Percentiles rank a stretch among this genome's conserved stretches.
Evolutionary conservation across 2,797 vertebrate genomes (phyloP).

Genomic region (Micrastur ruficollis): DNA sequence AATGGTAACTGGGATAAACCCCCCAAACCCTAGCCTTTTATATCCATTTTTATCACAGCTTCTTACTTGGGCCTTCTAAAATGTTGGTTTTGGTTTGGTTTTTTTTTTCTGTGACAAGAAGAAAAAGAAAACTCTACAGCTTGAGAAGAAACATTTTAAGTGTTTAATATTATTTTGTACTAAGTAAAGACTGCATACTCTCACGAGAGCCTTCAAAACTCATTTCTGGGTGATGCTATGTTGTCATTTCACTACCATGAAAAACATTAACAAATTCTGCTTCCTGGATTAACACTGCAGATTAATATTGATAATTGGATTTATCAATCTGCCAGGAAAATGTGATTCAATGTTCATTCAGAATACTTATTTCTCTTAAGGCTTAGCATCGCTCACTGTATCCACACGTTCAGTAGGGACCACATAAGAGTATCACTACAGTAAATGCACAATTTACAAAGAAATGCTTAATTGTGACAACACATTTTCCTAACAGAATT

Average conservation of each 20-base stretch:
- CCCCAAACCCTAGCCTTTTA: neutral
- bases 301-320: neutral
- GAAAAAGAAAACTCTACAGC: neutral
- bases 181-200: neutral
- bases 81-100: neutral
- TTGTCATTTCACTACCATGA: neutral
- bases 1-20: neutral
- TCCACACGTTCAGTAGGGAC: neutral
- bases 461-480: neutral
- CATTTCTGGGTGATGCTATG: neutral
- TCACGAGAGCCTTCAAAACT: neutral
- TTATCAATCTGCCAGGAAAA: neutral
- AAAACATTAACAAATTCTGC: neutral
- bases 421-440: neutral
- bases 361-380: neutral
- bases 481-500: neutral
- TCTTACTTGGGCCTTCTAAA: neutral
- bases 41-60: neutral
- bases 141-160: neutral
- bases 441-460: neutral
- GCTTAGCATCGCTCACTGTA: neutral
- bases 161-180: neutral
- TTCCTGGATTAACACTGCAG: neutral
- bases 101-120: neutral
- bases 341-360: neutral